A percentile compares a stretch with the other conserved stretches of the same genome.
Evolutionary conservation across 2,888 invertebrate genomes (phyloP).

Genomic region (Nemotelus pantherinus): DNA sequence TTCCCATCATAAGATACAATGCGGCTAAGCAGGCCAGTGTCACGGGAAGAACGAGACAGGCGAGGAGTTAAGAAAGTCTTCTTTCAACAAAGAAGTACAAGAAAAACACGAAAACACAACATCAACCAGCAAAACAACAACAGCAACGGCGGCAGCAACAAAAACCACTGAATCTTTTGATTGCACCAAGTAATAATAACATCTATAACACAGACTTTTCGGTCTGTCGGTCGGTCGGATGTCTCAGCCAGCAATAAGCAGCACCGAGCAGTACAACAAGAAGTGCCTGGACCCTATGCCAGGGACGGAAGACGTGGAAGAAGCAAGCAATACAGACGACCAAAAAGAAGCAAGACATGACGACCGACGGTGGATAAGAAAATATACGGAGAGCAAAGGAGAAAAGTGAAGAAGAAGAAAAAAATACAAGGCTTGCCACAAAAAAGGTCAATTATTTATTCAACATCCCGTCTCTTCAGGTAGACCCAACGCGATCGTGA

Average conservation of each 20-base stretch:
- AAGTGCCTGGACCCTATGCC: neutral
- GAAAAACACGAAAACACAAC: slow-evolving; percentile 28
- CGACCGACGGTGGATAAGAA: slow-evolving; percentile 10
- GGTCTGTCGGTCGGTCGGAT: slow-evolving; percentile 28
- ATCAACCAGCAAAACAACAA: slow-evolving; percentile 21
- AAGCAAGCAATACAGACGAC: slow-evolving; percentile 7
- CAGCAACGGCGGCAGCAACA: slow-evolving; percentile 18
- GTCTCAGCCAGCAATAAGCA: slow-evolving; percentile 16
- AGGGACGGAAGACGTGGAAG: neutral
- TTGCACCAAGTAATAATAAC: slow-evolving; percentile 43
- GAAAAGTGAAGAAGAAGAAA: slow-evolving; percentile 24
- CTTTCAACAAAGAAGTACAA: slow-evolving; percentile 25
- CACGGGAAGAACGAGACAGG: slow-evolving; percentile 11
- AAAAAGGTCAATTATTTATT: slow-evolving; percentile 52
- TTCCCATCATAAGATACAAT: slow-evolving; percentile 34
- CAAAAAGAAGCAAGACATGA: slow-evolving; percentile 20
- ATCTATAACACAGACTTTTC: slow-evolving; percentile 25
- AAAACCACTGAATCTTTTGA: slow-evolving; percentile 39
- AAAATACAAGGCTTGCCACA: slow-evolving; percentile 39
- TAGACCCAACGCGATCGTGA: slow-evolving; percentile 60
- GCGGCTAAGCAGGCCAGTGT: slow-evolving; percentile 3
- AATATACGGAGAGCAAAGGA: slow-evolving; percentile 12
- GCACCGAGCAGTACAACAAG: no score
- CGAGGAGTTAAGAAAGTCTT: slow-evolving; percentile 38
- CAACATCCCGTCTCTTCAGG: slow-evolving; percentile 49